Base-by-base conservation (phyloP, 2,113 vertebrate species). In the Sphaerodactylus townsendi region DNA sequence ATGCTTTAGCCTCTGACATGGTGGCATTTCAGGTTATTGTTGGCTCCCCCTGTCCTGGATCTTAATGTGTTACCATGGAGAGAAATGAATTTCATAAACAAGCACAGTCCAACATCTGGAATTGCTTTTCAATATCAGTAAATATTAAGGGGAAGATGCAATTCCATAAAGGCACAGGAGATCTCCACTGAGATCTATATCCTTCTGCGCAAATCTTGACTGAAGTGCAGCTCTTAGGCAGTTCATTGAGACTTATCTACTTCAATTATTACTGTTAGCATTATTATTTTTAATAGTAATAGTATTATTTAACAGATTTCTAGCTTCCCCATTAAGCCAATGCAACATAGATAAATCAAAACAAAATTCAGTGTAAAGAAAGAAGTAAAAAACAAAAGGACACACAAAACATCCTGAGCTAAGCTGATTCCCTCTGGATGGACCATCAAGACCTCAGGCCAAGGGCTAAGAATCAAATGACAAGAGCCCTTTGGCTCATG, bases 51-150 rank as follows among this genome's bases (percentile, higher is more conserved):
- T 37, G 13, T 21, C 62, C 44, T 48, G 77, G 89, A 62, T 28
- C 50, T 72, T n/a, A 69, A 0, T 88, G 9, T 83, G 87, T 94
- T 94, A 82, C 93, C 81, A 90, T 90, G 92, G 92, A 90, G 88
- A 93, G 80, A 91, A 92, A 87, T 88, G 91, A 1, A 21, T 77
- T 88, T 92, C 48, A 30, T 84, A 92, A 89, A 73, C 83, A 91
- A 87, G 82, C 0, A 4, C 85, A 82, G 64, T 66, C 84, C 15
- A 0, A 14, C 74, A 84, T 79, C 59, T 10, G 48, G 21, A 79
- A 39, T 82, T 46, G 65, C n/a, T 50, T 86, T 70, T 39, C 23
- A 59, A 39, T 73, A 70, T 87, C n/a, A 65, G 41, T n/a, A 66
- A 15, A 4, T 79, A 14, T 71, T 62, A 66, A 64, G 25, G 13